Base-by-base conservation (phyloP, 2,113 vertebrate species). In the Calonectris borealis region DNA sequence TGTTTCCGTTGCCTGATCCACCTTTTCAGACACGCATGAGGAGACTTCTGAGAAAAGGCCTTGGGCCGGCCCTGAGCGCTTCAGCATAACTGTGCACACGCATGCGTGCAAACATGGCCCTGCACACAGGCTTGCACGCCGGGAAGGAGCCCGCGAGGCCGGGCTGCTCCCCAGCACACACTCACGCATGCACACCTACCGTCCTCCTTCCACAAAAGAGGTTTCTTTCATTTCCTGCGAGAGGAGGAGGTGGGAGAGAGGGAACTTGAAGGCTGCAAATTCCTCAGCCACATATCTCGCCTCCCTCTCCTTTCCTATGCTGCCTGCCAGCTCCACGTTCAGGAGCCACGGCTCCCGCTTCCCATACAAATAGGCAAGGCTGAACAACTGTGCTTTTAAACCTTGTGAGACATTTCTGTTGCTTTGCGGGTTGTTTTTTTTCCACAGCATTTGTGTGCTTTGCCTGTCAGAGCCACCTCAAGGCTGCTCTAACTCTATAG, bases 171-270 rank as follows among this genome's bases (percentile, higher is more conserved):
- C 79, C 64, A 70, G 49, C 76, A 46, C 83, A 61, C 51, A 34
- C 93, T 86, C 83, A 57, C 7, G 6, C 71, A 6, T 19, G 77
- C 91, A 83, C 96, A 90, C 90, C 75, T 84, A 80, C 93, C 68
- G 58, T 40, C 81, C 73, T 86, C 49, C 78, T 66, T 65, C 93
- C 81, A 94, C 91, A 94, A 95, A 93, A 93, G 87, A 90, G 84
- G 61, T 31, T 91, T 90, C 85, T 95, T 94, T 97, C 80, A 93
- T 94, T 91, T 90, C 66, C 93, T 89, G 36, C 0, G 1, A 76
- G 52, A 96, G 78, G 81, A 95, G 87, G 95, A 91, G 95, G 95
- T 48, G 71, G 70, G 75, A 91, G 84, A 95, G 85, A 93, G 78
- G 91, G 78, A 96, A 66, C 87, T 83, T 14, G 85, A 64, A 73